Percentiles rank a stretch among this genome's conserved stretches.
Evolutionary conservation across 2,888 invertebrate genomes (phyloP).

Genomic region (Busseola fusca): DNA sequence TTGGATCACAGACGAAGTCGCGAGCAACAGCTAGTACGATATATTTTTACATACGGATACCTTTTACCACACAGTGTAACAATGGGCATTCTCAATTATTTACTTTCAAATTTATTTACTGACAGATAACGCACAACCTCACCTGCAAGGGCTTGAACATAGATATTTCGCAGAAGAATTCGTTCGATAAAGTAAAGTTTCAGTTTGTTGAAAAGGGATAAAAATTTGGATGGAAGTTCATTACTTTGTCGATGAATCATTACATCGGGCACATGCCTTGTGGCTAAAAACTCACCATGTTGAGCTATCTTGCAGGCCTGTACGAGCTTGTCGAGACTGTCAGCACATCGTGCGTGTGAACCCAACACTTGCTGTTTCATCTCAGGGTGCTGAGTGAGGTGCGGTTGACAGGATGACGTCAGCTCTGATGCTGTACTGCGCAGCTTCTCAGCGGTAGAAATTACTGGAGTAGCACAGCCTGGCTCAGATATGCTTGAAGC

Average conservation of each 20-base stretch:
- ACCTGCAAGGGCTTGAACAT: not conserved
- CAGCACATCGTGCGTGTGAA: slow-evolving; percentile 25
- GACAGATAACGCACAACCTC: not conserved
- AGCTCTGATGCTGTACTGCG: slow-evolving; percentile 56
- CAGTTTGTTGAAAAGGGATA: not conserved
- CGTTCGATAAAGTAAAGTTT: not conserved
- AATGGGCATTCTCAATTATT: not conserved
- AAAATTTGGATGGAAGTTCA: not conserved
- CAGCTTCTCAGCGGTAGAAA: slow-evolving; percentile 57
- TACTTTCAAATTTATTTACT: not conserved
- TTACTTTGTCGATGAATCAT: not conserved
- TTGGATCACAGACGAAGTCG: too few species aligned
- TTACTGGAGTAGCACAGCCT: slow-evolving; percentile 60
- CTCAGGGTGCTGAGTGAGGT: slow-evolving; percentile 43
- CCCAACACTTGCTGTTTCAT: slow-evolving; percentile 25
- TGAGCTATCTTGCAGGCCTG: slow-evolving; percentile 52
- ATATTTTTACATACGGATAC: not conserved
- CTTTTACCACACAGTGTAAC: not conserved
- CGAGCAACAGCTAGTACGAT: not conserved
- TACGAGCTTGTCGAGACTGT: slow-evolving; percentile 59
- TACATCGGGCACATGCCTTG: not conserved
- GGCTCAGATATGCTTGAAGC: slow-evolving; percentile 63
- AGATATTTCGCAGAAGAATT: not conserved
- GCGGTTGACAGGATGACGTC: slow-evolving; percentile 49
- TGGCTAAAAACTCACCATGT: not conserved